Base-by-base conservation (phyloP, 2,888 invertebrate genomes). In the Hyppa rectilinea region DNA sequence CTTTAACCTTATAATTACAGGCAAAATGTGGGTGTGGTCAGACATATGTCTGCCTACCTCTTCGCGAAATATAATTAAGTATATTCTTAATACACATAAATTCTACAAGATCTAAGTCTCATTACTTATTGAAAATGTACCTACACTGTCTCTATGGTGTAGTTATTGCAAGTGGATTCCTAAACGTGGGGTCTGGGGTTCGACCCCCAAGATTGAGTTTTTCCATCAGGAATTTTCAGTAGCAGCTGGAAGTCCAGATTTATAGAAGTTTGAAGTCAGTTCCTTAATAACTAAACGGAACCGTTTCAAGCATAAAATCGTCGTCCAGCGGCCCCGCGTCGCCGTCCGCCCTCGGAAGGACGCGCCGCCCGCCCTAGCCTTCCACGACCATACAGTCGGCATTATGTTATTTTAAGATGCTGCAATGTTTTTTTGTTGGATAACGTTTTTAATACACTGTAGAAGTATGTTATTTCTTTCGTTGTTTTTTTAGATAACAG, bases 291-390 rank as follows among this genome's bases (percentile, higher is more conserved):
- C n/a, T n/a, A n/a, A n/a, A n/a, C n/a, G n/a, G n/a, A n/a, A n/a
- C n/a, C n/a, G n/a, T n/a, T n/a, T n/a, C n/a, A n/a, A n/a, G n/a
- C n/a, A n/a, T n/a, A n/a, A n/a, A n/a, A n/a, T n/a, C n/a, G n/a
- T n/a, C n/a, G n/a, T n/a, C 43, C 50, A 62, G 55, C 58, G 71
- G 58, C 62, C 49, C 56, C 49, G 63, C 84, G 80, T 84, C 77
- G 79, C 70, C 77, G 86, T 70, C 81, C 86, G 87, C 85, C 87
- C 82, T 86, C 67, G 86, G 87, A 87, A 87, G 87, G 88, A 86
- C 87, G 80, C 78, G 65, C 78, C 87, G 87, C 79, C 87, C 87
- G 82, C 84, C 87, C 82, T 83, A 66, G 75, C 78, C 81, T 84
- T 85, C 82, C 84, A 82, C 71, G 67, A 50, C 70, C 63, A 56